Evolutionary conservation across 2,113 vertebrate species (phyloP).

Genomic region (Scomber japonicus): DNA sequence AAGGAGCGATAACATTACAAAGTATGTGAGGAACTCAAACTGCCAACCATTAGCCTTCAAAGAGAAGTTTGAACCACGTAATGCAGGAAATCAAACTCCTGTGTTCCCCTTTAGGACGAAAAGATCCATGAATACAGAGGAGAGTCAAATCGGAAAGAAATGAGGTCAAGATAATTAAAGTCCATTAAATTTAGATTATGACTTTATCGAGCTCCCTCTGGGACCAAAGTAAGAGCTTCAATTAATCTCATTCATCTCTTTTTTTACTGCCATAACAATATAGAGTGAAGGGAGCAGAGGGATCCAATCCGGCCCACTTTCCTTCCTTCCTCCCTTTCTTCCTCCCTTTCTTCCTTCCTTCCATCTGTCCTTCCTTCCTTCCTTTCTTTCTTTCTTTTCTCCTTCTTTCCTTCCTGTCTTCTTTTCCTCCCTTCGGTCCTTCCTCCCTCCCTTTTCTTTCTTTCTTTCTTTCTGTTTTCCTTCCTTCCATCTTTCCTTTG

Average conservation of each 20-base stretch:
- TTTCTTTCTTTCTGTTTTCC: too few relatives aligned
- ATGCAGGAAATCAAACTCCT: neutral
- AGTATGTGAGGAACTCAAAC: neutral
- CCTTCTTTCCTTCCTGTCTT: too few relatives aligned
- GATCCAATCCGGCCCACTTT: too few relatives aligned
- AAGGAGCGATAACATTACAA: neutral
- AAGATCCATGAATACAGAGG: neutral
- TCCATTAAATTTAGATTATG: slow-evolving; percentile 15
- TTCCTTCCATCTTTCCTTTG: too few relatives aligned
- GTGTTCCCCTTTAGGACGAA: neutral
- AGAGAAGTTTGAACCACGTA: neutral
- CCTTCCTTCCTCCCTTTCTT: too few relatives aligned
- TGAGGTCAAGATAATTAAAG: slow-evolving; percentile 22
- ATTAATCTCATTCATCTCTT: slow-evolving; percentile 5
- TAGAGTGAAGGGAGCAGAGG: too few relatives aligned
- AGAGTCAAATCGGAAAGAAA: neutral
- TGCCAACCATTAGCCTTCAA: neutral
- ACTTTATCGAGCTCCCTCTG: neutral
- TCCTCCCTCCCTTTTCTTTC: too few relatives aligned
- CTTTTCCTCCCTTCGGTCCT: too few relatives aligned
- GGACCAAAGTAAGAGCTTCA: slow-evolving; percentile 24
- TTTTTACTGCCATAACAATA: slow-evolving; percentile 12
- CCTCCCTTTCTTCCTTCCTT: too few relatives aligned
- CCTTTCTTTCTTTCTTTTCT: too few relatives aligned
- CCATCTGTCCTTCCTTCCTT: too few relatives aligned